These are phyloP conservation scores for Melanostoma scalare DNA, from an alignment of 2,888 invertebrate species.

Conservation along the genomic window DNA sequence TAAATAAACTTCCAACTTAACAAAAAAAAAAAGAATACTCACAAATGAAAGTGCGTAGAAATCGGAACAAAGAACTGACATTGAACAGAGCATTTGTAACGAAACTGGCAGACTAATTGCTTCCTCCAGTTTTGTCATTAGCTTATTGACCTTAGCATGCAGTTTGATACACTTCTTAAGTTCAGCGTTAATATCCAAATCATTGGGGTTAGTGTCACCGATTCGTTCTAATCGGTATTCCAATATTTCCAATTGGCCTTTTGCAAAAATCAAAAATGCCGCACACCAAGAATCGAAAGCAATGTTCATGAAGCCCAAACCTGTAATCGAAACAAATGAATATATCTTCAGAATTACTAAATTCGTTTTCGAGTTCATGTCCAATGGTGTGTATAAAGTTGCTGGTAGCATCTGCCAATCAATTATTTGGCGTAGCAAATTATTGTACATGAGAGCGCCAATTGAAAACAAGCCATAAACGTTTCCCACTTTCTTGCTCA, in stretches of 20 bases:
- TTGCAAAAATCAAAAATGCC: too few relatives aligned
- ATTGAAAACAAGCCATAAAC: background rate
- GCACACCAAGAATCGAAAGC: too few relatives aligned
- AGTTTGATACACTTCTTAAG: background rate
- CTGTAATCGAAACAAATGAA: conserved; percentile 68
- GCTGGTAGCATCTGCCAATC: conserved; percentile 73
- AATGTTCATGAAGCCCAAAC: conserved; percentile 55
- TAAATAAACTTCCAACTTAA: background rate
- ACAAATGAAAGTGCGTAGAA: conserved; percentile 14
- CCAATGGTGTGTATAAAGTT: conserved; percentile 74
- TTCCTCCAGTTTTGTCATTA: background rate
- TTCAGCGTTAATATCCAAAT: background rate
- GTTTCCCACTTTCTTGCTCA: conserved; percentile 13
- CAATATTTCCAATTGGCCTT: background rate
- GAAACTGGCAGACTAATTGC: background rate
- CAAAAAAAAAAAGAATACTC: background rate
- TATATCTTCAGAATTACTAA: conserved; percentile 74
- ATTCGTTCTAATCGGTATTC: background rate
- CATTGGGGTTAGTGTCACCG: background rate
- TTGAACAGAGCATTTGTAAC: background rate
- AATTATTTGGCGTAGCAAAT: conserved; percentile 54
- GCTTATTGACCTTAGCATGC: background rate
- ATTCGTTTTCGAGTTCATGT: conserved; percentile 51
- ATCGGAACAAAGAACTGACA: background rate
- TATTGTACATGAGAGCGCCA: background rate